Conservation (phyloP, 2,113 vertebrate genomes). For the Jacana jacana region DNA sequence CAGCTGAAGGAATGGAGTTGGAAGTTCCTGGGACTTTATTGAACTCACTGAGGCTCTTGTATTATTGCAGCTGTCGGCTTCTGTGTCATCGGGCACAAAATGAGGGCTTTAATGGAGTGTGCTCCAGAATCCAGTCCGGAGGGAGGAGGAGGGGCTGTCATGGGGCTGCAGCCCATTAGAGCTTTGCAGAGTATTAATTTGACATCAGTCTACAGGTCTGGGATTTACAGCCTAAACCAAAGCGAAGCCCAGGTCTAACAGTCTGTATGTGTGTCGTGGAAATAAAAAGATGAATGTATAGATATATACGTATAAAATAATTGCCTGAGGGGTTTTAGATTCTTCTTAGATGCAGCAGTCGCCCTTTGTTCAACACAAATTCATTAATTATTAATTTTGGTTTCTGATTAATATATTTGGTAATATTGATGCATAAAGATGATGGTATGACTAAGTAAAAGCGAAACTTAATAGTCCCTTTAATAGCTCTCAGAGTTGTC, state of each 20-base stretch:
- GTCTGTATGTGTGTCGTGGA: not conserved
- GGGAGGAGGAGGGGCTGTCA: not conserved
- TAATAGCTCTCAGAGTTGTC: not conserved
- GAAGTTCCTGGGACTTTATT: not conserved
- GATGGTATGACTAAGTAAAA: not conserved
- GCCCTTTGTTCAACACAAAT: not conserved
- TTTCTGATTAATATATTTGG: not conserved
- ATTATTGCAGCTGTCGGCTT: conserved; percentile 49
- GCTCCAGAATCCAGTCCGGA: not conserved
- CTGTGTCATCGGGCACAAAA: not conserved
- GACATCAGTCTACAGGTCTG: not conserved
- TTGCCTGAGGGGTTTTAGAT: not conserved
- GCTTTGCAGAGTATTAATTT: not conserved
- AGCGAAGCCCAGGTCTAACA: not conserved
- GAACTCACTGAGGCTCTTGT: conserved; percentile 13
- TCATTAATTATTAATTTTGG: not conserved
- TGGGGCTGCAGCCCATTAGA: not conserved
- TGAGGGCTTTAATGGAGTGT: not conserved
- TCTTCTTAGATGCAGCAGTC: not conserved
- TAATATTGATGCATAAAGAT: not conserved
- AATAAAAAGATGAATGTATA: not conserved
- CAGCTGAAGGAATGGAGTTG: conserved; percentile 2
- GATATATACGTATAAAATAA: not conserved
- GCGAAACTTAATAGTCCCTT: not conserved
- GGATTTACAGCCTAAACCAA: not conserved